Conservation (phyloP, 2,888 invertebrate species). For the Ophonus ardosiacus region DNA sequence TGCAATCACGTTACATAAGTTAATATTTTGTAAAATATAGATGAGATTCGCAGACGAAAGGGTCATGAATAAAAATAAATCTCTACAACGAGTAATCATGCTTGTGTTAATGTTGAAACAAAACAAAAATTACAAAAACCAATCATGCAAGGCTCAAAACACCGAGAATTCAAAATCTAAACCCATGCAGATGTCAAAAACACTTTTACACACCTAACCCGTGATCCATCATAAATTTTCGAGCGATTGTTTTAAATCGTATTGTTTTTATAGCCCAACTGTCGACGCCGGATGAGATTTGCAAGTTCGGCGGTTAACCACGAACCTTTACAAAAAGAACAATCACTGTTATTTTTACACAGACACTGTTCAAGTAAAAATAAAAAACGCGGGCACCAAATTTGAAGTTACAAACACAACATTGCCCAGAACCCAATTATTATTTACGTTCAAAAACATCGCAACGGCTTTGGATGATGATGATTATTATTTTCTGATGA, state of each 20-base stretch:
- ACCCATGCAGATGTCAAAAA: slow-evolving; percentile 58
- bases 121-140: slow-evolving; percentile 17
- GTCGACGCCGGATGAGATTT: slow-evolving; percentile 57
- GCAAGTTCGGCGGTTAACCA: slow-evolving; percentile 55
- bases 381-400: slow-evolving; percentile 41
- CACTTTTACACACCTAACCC: slow-evolving; percentile 72
- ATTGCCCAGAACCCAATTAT: slow-evolving; percentile 35
- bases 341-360: slow-evolving; percentile 49
- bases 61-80: slow-evolving; percentile 47
- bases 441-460: slow-evolving; percentile 36
- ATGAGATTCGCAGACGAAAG: slow-evolving; percentile 22
- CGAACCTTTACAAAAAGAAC: slow-evolving; percentile 61
- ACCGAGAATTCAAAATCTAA: slow-evolving; percentile 34
- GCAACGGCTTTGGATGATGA: slow-evolving; percentile 30
- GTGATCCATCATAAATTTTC: slow-evolving; percentile 72
- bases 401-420: slow-evolving; percentile 35
- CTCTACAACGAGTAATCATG: slow-evolving; percentile 38
- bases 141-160: slow-evolving; percentile 45
- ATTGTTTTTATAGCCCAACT: slow-evolving; percentile 53
- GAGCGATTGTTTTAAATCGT: slow-evolving; percentile 44
- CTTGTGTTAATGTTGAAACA: slow-evolving; percentile 30
- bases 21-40: background rate
- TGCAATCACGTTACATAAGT: slow-evolving; percentile 28
- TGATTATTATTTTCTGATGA: slow-evolving; percentile 30
- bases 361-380: slow-evolving; percentile 31